Conservation (phyloP, 2,113 vertebrate genomes). For the Erpornis zantholeuca region DNA sequence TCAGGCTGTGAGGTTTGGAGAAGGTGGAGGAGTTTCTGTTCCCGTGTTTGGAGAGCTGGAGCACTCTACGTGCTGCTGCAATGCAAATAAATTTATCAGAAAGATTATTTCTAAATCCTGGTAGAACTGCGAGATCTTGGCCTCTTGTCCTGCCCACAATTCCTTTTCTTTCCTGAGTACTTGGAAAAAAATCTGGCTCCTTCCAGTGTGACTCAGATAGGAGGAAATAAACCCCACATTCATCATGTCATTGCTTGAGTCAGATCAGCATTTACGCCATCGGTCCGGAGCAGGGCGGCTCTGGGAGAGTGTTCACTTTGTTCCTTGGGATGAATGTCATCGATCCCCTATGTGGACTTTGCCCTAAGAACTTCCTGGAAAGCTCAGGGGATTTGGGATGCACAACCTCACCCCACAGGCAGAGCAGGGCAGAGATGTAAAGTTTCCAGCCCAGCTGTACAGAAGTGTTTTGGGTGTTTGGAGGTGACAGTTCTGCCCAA, state of each 20-base stretch:
- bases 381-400: fast-evolving
- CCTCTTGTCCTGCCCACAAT: neutral
- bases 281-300: neutral
- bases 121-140: neutral
- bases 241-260: neutral
- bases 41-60: neutral
- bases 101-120: neutral
- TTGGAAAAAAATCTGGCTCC: neutral
- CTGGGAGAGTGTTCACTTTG: neutral
- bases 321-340: neutral
- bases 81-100: neutral
- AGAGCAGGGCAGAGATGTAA: neutral
- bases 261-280: neutral
- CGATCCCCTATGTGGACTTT: neutral
- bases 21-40: neutral
- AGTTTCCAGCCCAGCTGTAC: neutral
- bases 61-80: neutral
- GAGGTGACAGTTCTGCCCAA: neutral
- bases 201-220: neutral
- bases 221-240: neutral
- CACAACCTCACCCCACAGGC: neutral
- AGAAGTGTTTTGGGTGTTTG: neutral
- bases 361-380: neutral
- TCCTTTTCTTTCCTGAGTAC: neutral
- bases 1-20: neutral